Conservation (phyloP, 2,113 vertebrate species). For the Salvelinus fontinalis region DNA sequence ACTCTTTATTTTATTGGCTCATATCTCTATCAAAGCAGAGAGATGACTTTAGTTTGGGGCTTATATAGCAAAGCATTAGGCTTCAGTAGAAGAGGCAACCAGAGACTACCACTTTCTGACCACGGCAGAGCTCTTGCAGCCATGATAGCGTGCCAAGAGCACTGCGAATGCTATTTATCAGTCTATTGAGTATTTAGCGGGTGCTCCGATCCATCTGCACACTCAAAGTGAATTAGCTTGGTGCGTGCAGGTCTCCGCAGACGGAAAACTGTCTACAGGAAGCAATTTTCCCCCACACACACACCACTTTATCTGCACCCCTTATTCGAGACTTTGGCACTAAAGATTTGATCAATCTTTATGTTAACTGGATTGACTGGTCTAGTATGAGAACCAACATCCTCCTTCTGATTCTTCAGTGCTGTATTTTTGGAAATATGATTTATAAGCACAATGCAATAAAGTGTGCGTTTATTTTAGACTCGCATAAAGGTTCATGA, state of each 20-base stretch:
- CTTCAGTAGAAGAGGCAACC: too few relatives aligned
- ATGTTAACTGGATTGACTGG: neutral
- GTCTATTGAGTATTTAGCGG: slow-evolving; percentile 47
- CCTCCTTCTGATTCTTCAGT: too few relatives aligned
- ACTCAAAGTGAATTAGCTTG: slow-evolving; percentile 36
- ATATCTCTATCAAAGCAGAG: slow-evolving; percentile 30
- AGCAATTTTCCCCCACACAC: neutral
- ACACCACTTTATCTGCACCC: neutral
- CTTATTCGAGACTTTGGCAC: neutral
- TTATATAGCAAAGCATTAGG: neutral
- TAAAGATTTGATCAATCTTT: neutral
- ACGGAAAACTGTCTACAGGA: slow-evolving; percentile 14
- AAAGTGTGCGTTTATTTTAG: neutral
- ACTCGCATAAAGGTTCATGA: neutral
- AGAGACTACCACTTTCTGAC: too few relatives aligned
- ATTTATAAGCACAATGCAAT: neutral
- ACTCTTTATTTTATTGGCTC: slow-evolving; percentile 37
- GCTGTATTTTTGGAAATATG: neutral
- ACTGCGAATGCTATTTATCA: slow-evolving; percentile 38
- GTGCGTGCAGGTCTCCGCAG: slow-evolving; percentile 7
- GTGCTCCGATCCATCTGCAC: slow-evolving; percentile 31
- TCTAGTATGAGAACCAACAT: neutral
- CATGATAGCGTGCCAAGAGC: slow-evolving; percentile 27
- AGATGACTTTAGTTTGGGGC: slow-evolving; percentile 22
- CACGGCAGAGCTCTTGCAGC: slow-evolving; percentile 10